Percentiles rank a stretch among this genome's conserved stretches.
phyloP scores from a whole-genome alignment of 2,113 vertebrate species.

The Hippocampus guttulatus region DNA sequence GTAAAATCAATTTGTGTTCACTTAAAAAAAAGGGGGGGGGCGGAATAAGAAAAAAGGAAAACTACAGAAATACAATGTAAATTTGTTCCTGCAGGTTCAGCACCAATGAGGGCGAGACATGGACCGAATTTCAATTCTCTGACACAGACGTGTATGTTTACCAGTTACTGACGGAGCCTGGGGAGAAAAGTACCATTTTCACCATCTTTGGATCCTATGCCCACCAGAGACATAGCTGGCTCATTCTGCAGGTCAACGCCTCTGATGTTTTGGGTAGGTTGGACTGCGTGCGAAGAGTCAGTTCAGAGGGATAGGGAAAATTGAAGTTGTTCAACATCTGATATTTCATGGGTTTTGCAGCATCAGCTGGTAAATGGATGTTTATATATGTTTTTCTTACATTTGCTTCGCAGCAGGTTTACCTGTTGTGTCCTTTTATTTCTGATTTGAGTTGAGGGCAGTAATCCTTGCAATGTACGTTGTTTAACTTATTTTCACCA shows the following conservation, averaged over 20 bases:
- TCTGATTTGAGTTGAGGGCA: neutral
- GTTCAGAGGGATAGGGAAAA: neutral
- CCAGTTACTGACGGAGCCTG: constrained; percentile 91
- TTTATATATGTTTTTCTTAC: neutral
- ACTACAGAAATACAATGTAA: neutral
- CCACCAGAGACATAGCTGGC: constrained; percentile 92
- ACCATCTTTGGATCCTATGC: constrained; percentile 96
- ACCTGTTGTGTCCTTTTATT: neutral
- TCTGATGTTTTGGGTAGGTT: constrained; percentile 83
- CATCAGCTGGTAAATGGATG: neutral
- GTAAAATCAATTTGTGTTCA: neutral
- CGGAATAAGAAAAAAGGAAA: neutral
- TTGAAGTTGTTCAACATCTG: neutral
- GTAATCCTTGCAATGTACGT: neutral
- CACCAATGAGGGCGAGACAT: constrained; percentile 95
- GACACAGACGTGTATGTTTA: constrained; percentile 86
- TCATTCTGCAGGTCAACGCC: constrained; percentile 95
- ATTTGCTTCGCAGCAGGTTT: neutral
- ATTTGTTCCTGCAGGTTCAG: constrained; percentile 76
- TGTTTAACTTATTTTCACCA: neutral
- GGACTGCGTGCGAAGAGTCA: neutral
- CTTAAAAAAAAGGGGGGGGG: neutral
- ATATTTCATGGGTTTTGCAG: constrained; percentile 2
- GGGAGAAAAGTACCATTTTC: constrained; percentile 94
- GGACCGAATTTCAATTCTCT: constrained; percentile 85